Conservation (phyloP, 2,888 invertebrate genomes). For the Nemotelus pantherinus region DNA sequence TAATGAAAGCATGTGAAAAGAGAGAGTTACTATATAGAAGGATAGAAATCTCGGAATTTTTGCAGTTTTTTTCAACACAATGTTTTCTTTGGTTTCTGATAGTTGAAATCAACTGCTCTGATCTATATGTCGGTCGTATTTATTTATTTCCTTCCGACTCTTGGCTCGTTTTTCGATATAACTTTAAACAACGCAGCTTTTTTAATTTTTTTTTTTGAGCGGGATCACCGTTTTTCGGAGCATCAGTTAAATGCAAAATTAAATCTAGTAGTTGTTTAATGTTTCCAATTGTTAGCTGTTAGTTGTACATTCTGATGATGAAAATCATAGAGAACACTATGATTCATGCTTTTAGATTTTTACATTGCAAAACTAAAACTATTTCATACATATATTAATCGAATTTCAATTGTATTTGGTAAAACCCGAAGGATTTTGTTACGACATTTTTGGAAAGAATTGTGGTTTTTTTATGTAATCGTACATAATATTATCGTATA, state of each 20-base stretch:
- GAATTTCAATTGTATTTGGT: conserved; percentile 8
- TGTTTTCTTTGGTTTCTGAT: neutral
- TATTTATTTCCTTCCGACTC: neutral
- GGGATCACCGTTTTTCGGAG: conserved; percentile 44
- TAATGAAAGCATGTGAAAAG: conserved; percentile 50
- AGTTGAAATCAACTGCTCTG: neutral
- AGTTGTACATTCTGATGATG: conserved; percentile 26
- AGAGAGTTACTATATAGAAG: conserved; percentile 51
- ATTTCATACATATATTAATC: conserved; percentile 33
- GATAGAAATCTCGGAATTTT: conserved; percentile 48
- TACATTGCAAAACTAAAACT: conserved; percentile 23
- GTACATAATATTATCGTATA: too few relatives aligned
- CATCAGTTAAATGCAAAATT: conserved; percentile 45
- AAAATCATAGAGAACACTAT: conserved; percentile 4
- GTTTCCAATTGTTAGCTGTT: conserved; percentile 22
- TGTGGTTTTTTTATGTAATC: conserved; percentile 20
- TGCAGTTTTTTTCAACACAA: neutral
- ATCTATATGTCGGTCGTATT: conserved; percentile 12
- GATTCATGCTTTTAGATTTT: conserved; percentile 12
- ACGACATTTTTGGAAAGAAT: neutral
- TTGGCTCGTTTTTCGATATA: conserved; percentile 10
- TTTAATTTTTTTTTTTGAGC: neutral
- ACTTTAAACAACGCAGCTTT: conserved; percentile 16
- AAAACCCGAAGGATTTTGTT: neutral
- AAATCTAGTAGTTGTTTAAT: conserved; percentile 25